Evolutionary conservation across 2,888 invertebrate species (phyloP).

Genomic region (Tenthredo amoena): DNA sequence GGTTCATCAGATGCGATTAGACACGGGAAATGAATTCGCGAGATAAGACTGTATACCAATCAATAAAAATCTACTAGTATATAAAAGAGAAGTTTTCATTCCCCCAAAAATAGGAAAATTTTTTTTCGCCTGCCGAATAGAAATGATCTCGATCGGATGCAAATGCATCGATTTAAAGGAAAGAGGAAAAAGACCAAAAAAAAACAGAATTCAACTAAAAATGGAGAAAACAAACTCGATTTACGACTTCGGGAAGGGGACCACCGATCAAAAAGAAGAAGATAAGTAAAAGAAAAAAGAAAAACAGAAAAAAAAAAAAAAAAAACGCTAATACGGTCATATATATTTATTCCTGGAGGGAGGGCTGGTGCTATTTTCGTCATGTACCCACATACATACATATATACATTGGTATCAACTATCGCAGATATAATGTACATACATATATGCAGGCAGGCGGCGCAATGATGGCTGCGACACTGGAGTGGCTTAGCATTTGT

Average conservation of each 20-base stretch:
- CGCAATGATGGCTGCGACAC: slow-evolving; percentile 53
- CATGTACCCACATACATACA: slow-evolving; percentile 12
- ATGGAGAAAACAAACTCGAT: slow-evolving; percentile 17
- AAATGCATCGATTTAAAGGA: neutral
- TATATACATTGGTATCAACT: slow-evolving; percentile 8
- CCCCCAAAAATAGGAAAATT: neutral
- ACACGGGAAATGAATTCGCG: neutral
- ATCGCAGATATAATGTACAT: neutral
- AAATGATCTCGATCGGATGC: neutral
- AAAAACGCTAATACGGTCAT: slow-evolving; percentile 72
- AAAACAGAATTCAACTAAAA: neutral
- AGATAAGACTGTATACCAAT: neutral
- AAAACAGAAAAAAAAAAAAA: slow-evolving; percentile 53
- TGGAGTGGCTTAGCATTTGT: slow-evolving; percentile 50
- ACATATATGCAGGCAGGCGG: neutral
- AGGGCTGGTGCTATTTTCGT: slow-evolving; percentile 45
- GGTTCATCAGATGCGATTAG: neutral
- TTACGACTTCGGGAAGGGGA: neutral
- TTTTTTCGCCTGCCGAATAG: no score
- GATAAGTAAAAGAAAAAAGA: neutral
- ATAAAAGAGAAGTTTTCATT: neutral
- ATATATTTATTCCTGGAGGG: slow-evolving; percentile 72
- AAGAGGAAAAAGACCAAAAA: neutral
- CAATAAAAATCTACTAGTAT: neutral
- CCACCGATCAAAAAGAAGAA: neutral